Percentiles rank a stretch among this genome's conserved stretches.
These are phyloP conservation scores for Heliothis peltigera DNA, from an alignment of 2,888 invertebrate species.

Conservation along the genomic window DNA sequence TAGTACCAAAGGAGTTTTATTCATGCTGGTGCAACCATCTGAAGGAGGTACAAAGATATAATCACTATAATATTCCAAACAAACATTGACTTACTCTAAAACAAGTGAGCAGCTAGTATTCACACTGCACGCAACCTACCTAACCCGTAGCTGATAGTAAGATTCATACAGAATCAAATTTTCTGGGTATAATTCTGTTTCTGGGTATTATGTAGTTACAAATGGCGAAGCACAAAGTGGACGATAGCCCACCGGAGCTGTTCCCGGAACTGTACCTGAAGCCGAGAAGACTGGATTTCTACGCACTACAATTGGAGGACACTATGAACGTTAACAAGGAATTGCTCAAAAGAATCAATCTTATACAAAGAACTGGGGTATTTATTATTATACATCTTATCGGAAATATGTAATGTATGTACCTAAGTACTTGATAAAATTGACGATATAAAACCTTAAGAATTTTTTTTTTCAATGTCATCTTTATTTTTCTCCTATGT, in stretches of 20 bases:
- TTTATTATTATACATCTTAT: constrained; percentile 44
- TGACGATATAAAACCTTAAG: neutral
- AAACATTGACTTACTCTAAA: no score
- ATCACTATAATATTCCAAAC: neutral
- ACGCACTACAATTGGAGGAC: constrained; percentile 80
- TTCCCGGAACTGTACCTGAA: constrained; percentile 89
- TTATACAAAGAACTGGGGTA: constrained; percentile 90
- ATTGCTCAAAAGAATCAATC: constrained; percentile 89
- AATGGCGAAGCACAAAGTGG: constrained; percentile 80
- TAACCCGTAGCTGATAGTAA: no score
- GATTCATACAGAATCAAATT: neutral
- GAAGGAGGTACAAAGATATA: constrained; percentile 76
- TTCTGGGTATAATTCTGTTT: neutral
- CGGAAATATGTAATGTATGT: no score
- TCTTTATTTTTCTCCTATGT: no score
- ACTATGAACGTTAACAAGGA: constrained; percentile 90
- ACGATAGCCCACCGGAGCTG: constrained; percentile 88
- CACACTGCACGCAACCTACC: no score
- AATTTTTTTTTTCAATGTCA: no score
- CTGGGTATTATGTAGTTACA: constrained; percentile 79
- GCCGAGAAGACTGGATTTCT: constrained; percentile 85
- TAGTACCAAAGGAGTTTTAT: constrained; percentile 78
- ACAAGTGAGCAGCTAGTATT: no score
- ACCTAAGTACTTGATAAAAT: no score
- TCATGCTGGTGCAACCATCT: constrained; percentile 83